Evolutionary conservation across 2,888 invertebrate genomes (phyloP), one percentile per base, ranked within the genome.

Genomic region (Bursaphelenchus okinawaensis): DNA sequence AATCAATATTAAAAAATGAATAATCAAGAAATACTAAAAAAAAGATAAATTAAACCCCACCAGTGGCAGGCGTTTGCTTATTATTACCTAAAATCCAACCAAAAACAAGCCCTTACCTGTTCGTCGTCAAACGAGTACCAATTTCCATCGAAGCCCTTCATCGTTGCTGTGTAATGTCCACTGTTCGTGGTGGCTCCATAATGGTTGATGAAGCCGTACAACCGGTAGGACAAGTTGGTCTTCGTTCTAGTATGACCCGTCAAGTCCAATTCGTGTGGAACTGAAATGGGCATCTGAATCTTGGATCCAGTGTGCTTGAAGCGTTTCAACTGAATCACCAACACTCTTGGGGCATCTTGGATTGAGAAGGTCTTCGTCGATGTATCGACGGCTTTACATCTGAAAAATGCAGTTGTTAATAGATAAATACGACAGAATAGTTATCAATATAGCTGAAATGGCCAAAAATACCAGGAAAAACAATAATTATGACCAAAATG

Each of bases 311-410:
- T 75, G 8, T 68, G 59, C 31, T 75, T 75, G 62, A 77, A 77
- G 7, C 77, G 59, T 62, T 79, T 77, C 28, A 77, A 52, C 24
- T 78, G 77, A 16, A 77, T 66, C 28, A 77, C 66, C 27, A 77
- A 66, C 9, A 79, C 73, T 0, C 66, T 66, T 8, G 77, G 77
- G 7, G 77, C 68, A 12, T 71, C 67, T 16, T 76, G 60, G 7
- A 78, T 50, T 24, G 58, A 61, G 7, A 75, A 71, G 22, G 28
- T 51, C 6, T 72, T 52, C 8, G 57, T 64, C 8, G 75, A 72
- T 9, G 68, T 52, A 20, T 65, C 66, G 57, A 66, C 69, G 51
- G 52, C 52, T n/a, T 65, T 66, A 54, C 77, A 76, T 20, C 76
- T 77, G 55, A 63, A 63, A 55, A 4, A 8, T 16, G 57, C 22